Conservation (phyloP, 2,888 invertebrate genomes). For the Falcaria lacertinaria region DNA sequence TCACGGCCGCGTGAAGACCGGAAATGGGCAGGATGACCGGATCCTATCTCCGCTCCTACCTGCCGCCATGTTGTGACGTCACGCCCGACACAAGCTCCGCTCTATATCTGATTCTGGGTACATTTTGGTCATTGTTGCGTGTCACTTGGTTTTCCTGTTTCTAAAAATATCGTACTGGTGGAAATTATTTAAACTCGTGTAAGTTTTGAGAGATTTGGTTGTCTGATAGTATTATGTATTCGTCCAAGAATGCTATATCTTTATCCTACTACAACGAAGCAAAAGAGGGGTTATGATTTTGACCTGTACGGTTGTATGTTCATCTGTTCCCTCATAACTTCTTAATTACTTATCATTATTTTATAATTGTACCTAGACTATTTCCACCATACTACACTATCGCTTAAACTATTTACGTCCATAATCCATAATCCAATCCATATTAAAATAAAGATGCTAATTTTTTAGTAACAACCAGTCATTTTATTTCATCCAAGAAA, state of each 20-base stretch:
- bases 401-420: too few relatives aligned
- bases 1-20: constrained; percentile 80
- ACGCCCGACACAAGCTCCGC: constrained; percentile 30
- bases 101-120: constrained; percentile 33
- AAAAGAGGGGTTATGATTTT: too few relatives aligned
- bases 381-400: too few relatives aligned
- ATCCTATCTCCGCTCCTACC: constrained; percentile 77
- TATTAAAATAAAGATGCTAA: too few relatives aligned
- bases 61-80: constrained; percentile 77
- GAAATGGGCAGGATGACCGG: constrained; percentile 80
- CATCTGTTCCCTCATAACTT: too few relatives aligned
- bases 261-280: too few relatives aligned
- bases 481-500: too few relatives aligned
- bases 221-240: neutral
- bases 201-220: neutral
- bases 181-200: neutral
- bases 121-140: constrained; percentile 30
- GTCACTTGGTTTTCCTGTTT: constrained; percentile 13
- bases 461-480: too few relatives aligned
- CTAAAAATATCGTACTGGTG: neutral
- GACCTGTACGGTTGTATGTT: too few relatives aligned
- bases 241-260: neutral
- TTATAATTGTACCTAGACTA: too few relatives aligned
- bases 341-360: too few relatives aligned
- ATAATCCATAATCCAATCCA: too few relatives aligned